Evolutionary conservation across 2,888 invertebrate species (phyloP).

Genomic region (Arctia plantaginis): DNA sequence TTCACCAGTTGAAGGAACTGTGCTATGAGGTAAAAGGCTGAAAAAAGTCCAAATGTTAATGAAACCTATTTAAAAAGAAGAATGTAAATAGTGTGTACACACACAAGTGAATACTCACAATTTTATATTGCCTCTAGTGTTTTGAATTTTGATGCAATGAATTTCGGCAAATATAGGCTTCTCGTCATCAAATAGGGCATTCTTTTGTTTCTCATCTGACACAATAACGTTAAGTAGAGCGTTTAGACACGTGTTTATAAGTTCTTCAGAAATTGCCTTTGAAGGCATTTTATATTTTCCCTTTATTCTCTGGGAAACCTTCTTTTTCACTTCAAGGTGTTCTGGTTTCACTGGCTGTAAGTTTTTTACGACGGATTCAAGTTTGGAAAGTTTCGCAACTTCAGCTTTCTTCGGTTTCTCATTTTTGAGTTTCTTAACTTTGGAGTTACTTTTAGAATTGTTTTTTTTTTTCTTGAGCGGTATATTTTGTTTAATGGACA

Average conservation of each 20-base stretch:
- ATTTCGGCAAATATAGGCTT: constrained; percentile 87
- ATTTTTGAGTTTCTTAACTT: constrained; percentile 36
- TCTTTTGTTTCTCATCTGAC: constrained; percentile 68
- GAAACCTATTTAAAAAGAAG: neutral
- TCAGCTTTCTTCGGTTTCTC: constrained; percentile 23
- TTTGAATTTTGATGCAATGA: constrained; percentile 88
- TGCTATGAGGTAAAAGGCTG: constrained; percentile 85
- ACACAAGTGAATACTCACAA: constrained; percentile 81
- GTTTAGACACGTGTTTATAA: constrained; percentile 65
- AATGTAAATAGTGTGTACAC: neutral
- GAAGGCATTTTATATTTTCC: constrained; percentile 72
- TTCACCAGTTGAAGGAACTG: constrained; percentile 89
- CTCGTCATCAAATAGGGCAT: constrained; percentile 86
- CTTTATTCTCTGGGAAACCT: constrained; percentile 52
- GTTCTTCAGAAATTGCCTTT: constrained; percentile 64
- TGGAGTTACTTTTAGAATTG: constrained; percentile 27
- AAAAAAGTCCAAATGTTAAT: constrained; percentile 16
- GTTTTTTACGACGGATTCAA: constrained; percentile 14
- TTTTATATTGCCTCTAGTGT: constrained; percentile 86
- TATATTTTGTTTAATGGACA: constrained; percentile 38
- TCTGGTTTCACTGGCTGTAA: constrained; percentile 29
- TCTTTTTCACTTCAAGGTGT: constrained; percentile 15
- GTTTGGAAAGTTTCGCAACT: neutral
- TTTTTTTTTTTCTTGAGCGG: constrained; percentile 23
- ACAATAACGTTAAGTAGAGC: constrained; percentile 71